Evolutionary conservation across 2,797 vertebrate species (phyloP), one percentile per base, ranked within the genome.

Genomic region (Gephyroberyx darwinii): DNA sequence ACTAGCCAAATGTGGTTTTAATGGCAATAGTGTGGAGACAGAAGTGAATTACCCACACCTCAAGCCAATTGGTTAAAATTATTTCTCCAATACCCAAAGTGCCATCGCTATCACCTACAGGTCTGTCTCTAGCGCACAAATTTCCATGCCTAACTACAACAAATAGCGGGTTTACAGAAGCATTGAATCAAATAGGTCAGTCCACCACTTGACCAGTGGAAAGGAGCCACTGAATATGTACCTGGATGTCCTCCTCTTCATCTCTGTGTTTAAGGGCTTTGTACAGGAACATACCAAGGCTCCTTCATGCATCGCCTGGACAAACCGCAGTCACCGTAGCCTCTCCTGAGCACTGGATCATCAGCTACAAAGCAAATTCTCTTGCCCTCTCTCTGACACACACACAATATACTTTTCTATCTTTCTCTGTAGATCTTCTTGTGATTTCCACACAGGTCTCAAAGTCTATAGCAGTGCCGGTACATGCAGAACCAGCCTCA

Each of bases 181-280:
- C 41, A 61, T 51, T 8, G 52, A 3, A 75, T 79, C 37, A 69
- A 77, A 64, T 53, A 41, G 52, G 60, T 75, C 56, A 62, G 51
- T 55, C 60, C 55, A 26, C 51, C 2, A 19, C 69, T 65, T 79
- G 77, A 82, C 71, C 75, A 60, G 30, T 53, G 73, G 61, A 71
- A 71, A 30, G 1, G 50, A 72, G 50, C 70, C 60, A 14, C 59
- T 2, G 57, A 74, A 62, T 30, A 35, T 66, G 64, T 93, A 94
- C 94, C 94, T 94, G 84, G 75, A 81, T 9, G 75, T 90, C 80
- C 54, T 93, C 92, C 72, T 93, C 93, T 78, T 95, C 94, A 87
- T 94, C 92, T 87, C 91, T 84, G 86, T 92, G 91, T 88, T 90
- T 92, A 91, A 95, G 92, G 75, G 92, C 90, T 88, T 93, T 91